Base-by-base conservation (phyloP, 2,888 invertebrate species). In the Eretmocerus hayati region DNA sequence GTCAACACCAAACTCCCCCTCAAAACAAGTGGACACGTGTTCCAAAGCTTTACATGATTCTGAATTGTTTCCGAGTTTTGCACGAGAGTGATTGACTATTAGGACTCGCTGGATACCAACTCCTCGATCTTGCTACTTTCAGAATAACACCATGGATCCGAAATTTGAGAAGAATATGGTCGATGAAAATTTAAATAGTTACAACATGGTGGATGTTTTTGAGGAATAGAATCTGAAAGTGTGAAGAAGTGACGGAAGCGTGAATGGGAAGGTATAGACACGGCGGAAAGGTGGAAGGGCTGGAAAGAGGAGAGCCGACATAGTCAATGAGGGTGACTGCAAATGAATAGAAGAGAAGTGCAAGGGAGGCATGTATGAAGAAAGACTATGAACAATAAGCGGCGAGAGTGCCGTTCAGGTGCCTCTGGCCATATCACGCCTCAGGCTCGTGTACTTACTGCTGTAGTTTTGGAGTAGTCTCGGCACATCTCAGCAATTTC, bases 391-490 rank as follows among this genome's bases (percentile, higher is more conserved):
- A 67, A 65, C 66, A 61, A 64, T 57, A 59, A 26, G 26, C 6
- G 26, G 11, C 8, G 11, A 65, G 67, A 64, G 66, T 66, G 63
- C 62, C 62, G 67, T 64, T 62, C 60, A 59, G 67, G 59, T 64
- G 69, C 71, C 69, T 67, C 64, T 64, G 67, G 70, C 68, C 64
- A 69, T 62, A 61, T 11, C 30, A 6, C 62, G 64, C 63, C 68
- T 62, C 58, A 56, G 62, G 63, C 67, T 61, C 62, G 57, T 64
- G 63, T 63, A 65, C 68, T 69, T 67, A 67, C 63, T 61, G 59
- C 57, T 58, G 61, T 64, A 62, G 66, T 61, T 67, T 64, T 69
- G 59, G 58, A 69, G 69, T 68, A 67, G 66, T 66, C 58, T 47
- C 52, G 58, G 26, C 26, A 26, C 26, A 26, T 6, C 51, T 30